These are phyloP conservation scores for Malaclemys terrapin DNA, from an alignment of 2,113 vertebrate species.

Conservation along the genomic window DNA sequence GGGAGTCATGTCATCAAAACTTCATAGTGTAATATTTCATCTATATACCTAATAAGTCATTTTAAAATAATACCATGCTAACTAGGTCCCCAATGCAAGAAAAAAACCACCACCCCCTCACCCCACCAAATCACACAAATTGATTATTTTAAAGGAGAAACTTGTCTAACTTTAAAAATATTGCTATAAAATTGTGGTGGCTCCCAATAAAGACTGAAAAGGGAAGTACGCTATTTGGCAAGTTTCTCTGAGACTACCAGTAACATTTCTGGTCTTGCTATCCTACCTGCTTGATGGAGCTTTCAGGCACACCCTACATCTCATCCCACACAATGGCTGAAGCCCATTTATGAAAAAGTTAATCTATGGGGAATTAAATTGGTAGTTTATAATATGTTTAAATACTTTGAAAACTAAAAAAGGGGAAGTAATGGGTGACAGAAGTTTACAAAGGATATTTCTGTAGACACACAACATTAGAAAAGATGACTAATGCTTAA, in stretches of 20 bases:
- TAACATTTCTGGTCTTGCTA: background rate
- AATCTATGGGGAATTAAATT: background rate
- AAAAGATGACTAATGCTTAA: background rate
- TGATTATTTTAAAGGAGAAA: background rate
- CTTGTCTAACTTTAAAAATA: background rate
- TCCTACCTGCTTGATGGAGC: background rate
- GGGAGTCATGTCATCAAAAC: background rate
- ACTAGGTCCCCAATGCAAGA: background rate
- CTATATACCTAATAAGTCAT: background rate
- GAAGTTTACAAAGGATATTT: background rate
- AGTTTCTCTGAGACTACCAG: background rate
- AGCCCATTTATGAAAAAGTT: background rate
- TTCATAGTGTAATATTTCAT: background rate
- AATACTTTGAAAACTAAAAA: background rate
- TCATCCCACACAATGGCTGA: background rate
- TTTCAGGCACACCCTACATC: background rate
- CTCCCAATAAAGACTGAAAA: background rate
- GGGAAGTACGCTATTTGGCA: background rate
- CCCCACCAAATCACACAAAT: background rate
- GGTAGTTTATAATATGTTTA: background rate
- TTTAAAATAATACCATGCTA: background rate
- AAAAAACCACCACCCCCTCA: too few species aligned
- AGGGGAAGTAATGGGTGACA: conserved; percentile 54
- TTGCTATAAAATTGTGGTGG: background rate
- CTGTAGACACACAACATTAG: background rate